Conservation (phyloP, 2,888 invertebrate species). For the Anticlea derivata region DNA sequence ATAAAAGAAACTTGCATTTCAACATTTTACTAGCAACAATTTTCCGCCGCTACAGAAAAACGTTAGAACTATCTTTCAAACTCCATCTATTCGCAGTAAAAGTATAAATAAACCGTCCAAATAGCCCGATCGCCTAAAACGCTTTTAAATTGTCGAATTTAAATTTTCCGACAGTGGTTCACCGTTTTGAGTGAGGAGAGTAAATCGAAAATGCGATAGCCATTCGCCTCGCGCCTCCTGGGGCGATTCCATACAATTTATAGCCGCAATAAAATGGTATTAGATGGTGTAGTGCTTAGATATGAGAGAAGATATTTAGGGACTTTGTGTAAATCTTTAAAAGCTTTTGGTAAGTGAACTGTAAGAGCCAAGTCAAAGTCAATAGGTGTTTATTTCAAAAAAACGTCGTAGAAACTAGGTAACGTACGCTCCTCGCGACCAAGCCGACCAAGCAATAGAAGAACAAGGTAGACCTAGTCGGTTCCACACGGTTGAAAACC, state of each 20-base stretch:
- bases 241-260: slow-evolving; percentile 77
- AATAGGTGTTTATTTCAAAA: too few species aligned
- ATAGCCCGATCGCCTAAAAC: slow-evolving; percentile 48
- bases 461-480: too few species aligned
- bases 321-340: slow-evolving; percentile 26
- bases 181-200: slow-evolving; percentile 71
- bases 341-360: slow-evolving; percentile 16
- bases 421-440: too few species aligned
- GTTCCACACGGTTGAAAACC: too few species aligned
- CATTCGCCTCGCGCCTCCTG: slow-evolving; percentile 71
- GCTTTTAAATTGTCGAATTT: slow-evolving; percentile 73
- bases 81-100: slow-evolving; percentile 12
- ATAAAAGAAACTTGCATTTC: too few species aligned
- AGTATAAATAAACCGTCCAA: slow-evolving; percentile 33
- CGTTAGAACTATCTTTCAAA: slow-evolving; percentile 11
- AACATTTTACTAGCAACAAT: too few species aligned
- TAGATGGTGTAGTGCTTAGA: slow-evolving; percentile 50
- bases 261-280: slow-evolving; percentile 75
- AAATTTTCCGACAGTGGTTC: slow-evolving; percentile 68
- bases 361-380: slow-evolving; percentile 22
- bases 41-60: background rate
- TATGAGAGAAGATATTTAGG: slow-evolving; percentile 35
- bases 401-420: too few species aligned
- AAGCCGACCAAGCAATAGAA: too few species aligned
- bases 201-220: slow-evolving; percentile 77